phyloP scores from a whole-genome alignment of 2,888 invertebrate species.

The Azorinus chamasolen region DNA sequence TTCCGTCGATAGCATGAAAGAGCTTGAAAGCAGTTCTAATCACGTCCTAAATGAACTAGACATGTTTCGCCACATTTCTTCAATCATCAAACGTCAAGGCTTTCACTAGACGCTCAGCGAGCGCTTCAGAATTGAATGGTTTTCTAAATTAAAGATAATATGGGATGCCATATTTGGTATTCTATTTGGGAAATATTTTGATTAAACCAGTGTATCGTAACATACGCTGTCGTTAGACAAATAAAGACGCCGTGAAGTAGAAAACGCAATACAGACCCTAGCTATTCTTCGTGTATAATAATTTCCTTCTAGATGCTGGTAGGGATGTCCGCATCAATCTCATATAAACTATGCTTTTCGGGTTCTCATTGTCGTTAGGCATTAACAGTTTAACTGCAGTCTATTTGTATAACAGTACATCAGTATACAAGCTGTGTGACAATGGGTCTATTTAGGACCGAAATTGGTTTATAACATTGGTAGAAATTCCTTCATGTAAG shows the following conservation, averaged over 20 bases:
- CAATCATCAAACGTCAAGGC: conserved; percentile 50
- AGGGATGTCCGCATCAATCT: too few species aligned
- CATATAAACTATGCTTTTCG: too few species aligned
- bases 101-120: conserved; percentile 17
- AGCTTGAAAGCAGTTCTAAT: conserved; percentile 46
- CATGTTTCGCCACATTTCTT: conserved; percentile 52
- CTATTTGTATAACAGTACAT: too few species aligned
- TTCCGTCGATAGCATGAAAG: conserved; percentile 29
- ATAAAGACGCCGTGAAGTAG: conserved; percentile 12
- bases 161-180: conserved; percentile 22
- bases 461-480: too few species aligned
- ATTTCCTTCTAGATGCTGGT: too few species aligned
- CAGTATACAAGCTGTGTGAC: too few species aligned
- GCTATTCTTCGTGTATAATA: too few species aligned
- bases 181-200: conserved; percentile 26
- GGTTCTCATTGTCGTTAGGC: too few species aligned
- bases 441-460: too few species aligned
- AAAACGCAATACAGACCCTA: too few species aligned
- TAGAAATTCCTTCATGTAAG: too few species aligned
- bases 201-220: conserved; percentile 51
- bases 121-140: conserved; percentile 35
- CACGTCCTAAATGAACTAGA: conserved; percentile 47
- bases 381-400: too few species aligned
- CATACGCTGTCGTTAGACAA: conserved; percentile 44
- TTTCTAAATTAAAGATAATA: conserved; percentile 54